A percentile compares a stretch with the other conserved stretches of the same genome.
phyloP scores from a whole-genome alignment of 1,140 invertebrate species.

The Hesperophylax magnus region DNA sequence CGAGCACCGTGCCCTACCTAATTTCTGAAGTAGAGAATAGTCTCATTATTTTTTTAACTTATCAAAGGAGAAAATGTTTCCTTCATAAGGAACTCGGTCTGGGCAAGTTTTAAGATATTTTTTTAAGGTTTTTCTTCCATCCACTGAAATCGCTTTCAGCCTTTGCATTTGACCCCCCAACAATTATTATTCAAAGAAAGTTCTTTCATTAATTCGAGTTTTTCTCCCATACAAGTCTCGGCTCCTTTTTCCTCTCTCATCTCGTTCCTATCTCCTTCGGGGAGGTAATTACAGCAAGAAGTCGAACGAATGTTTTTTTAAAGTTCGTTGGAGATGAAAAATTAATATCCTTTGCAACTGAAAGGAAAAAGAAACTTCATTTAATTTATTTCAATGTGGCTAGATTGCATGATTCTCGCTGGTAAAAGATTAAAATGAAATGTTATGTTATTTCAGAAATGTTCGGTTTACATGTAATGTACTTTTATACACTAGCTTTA shows the following conservation, averaged over 20 bases:
- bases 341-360: slow-evolving; percentile 31
- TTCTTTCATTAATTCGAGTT: slow-evolving; percentile 40
- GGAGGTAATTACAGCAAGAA: slow-evolving; percentile 31
- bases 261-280: too few relatives aligned
- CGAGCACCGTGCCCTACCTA: neutral
- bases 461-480: too few relatives aligned
- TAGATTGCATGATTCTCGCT: neutral
- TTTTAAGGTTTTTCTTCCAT: slow-evolving; percentile 14
- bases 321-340: slow-evolving; percentile 30
- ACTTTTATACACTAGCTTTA: too few relatives aligned
- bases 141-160: neutral
- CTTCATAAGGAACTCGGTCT: neutral
- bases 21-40: slow-evolving; percentile 1
- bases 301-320: slow-evolving; percentile 31
- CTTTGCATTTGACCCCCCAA: slow-evolving; percentile 37
- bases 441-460: too few relatives aligned
- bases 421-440: too few relatives aligned
- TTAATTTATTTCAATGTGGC: neutral
- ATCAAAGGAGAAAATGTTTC: slow-evolving; percentile 21
- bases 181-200: slow-evolving; percentile 41
- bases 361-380: slow-evolving; percentile 33
- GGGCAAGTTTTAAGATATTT: slow-evolving; percentile 16
- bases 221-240: slow-evolving; percentile 29
- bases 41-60: slow-evolving; percentile 38
- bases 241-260: too few relatives aligned